Evolutionary conservation across 2,113 vertebrate species (phyloP).

Genomic region (Clarias magur): DNA sequence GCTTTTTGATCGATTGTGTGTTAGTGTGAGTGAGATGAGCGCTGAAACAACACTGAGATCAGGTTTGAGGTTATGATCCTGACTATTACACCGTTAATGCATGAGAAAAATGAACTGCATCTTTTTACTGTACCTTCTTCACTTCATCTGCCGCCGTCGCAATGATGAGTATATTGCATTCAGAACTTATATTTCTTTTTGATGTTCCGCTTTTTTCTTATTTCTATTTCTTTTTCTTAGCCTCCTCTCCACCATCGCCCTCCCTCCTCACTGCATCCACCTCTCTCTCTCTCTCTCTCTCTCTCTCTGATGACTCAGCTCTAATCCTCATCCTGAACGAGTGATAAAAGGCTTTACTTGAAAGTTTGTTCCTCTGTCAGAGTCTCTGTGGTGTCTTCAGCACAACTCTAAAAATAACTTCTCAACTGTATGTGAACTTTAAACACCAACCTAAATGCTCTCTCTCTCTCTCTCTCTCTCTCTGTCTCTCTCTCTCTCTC

Average conservation of each 20-base stretch:
- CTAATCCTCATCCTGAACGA: slow-evolving; percentile 42
- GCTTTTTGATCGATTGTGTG: neutral
- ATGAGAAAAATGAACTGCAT: too few relatives aligned
- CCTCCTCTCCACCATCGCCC: neutral
- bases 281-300: neutral
- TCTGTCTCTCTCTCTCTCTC: neutral
- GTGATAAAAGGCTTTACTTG: slow-evolving; percentile 27
- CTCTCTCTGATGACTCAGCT: slow-evolving; percentile 40
- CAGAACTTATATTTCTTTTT: neutral
- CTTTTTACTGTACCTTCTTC: too few relatives aligned
- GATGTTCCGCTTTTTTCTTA: neutral
- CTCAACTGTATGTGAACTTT: slow-evolving; percentile 2
- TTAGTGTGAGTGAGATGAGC: neutral
- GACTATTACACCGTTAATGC: too few relatives aligned
- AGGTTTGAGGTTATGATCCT: too few relatives aligned
- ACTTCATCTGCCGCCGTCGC: neutral
- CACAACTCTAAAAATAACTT: neutral
- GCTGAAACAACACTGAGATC: too few relatives aligned
- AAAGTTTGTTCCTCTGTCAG: slow-evolving; percentile 21
- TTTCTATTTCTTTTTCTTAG: too few relatives aligned
- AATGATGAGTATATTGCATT: neutral
- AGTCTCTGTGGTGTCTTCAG: neutral
- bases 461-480: neutral
- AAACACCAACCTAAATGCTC: neutral
- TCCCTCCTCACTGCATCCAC: neutral